Evolutionary conservation across 2,888 invertebrate genomes (phyloP).

Genomic region (Cryptophagus acutangulus): DNA sequence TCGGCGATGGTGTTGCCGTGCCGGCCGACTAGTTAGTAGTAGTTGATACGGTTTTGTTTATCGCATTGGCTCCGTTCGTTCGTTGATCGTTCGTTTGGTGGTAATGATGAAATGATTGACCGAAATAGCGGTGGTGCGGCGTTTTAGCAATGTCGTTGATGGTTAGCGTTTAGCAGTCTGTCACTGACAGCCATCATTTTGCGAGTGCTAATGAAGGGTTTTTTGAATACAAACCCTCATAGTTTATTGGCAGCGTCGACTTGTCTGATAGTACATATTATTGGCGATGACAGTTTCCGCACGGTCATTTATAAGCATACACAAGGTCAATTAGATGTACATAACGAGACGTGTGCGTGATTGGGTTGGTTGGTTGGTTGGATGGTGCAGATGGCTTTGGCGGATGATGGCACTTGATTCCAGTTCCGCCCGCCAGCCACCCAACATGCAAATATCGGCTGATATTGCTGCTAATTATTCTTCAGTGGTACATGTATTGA

Average conservation of each 20-base stretch:
- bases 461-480: constrained; percentile 43
- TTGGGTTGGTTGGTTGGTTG: constrained; percentile 19
- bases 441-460: constrained; percentile 40
- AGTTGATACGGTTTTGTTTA: constrained; percentile 33
- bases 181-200: constrained; percentile 47
- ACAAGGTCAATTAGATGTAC: constrained; percentile 49
- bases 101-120: constrained; percentile 46
- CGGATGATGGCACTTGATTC: neutral
- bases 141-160: constrained; percentile 10
- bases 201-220: constrained; percentile 49
- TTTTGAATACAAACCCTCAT: constrained; percentile 46
- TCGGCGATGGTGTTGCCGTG: constrained; percentile 17
- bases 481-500: constrained; percentile 43
- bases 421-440: no score
- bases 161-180: constrained; percentile 30
- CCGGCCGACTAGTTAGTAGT: constrained; percentile 28
- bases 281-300: constrained; percentile 47
- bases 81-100: constrained; percentile 11
- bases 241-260: constrained; percentile 44
- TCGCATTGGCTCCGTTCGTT: constrained; percentile 33
- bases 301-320: constrained; percentile 48
- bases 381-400: constrained; percentile 1
- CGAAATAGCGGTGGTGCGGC: constrained; percentile 33
- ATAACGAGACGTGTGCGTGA: constrained; percentile 34
- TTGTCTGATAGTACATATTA: constrained; percentile 46